These are phyloP conservation scores for Gnatocerus cornutus DNA, from an alignment of 2,888 invertebrate species.

Conservation along the genomic window DNA sequence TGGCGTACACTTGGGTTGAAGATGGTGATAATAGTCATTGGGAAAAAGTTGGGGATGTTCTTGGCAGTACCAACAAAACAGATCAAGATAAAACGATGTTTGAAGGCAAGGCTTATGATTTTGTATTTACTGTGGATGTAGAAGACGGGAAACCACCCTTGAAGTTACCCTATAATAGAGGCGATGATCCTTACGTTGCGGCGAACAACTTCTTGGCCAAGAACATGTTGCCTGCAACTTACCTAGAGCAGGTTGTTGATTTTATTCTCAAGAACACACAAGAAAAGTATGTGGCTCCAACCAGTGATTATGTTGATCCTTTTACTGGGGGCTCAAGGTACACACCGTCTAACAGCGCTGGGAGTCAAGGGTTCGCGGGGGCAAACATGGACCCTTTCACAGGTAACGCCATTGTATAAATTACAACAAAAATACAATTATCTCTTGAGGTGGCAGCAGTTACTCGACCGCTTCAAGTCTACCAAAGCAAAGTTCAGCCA, in stretches of 20 bases:
- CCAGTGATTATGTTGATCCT: slow-evolving; percentile 76
- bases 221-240: slow-evolving; percentile 87
- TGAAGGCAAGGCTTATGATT: slow-evolving; percentile 95
- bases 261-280: slow-evolving; percentile 90
- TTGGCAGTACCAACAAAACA: slow-evolving; percentile 80
- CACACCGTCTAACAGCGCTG: slow-evolving; percentile 72
- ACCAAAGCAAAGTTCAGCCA: neutral
- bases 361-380: slow-evolving; percentile 59
- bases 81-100: slow-evolving; percentile 80
- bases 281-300: slow-evolving; percentile 67
- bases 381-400: slow-evolving; percentile 76
- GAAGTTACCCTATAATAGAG: slow-evolving; percentile 92
- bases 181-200: slow-evolving; percentile 93
- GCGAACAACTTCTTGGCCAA: slow-evolving; percentile 93
- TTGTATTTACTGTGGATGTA: slow-evolving; percentile 96
- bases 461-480: slow-evolving; percentile 63
- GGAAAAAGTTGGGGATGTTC: slow-evolving; percentile 92
- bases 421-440: too few species aligned
- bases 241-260: slow-evolving; percentile 92
- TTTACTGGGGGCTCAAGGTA: slow-evolving; percentile 80
- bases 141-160: slow-evolving; percentile 91
- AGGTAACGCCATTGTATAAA: slow-evolving; percentile 65
- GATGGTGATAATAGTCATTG: slow-evolving; percentile 75
- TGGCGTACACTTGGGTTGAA: slow-evolving; percentile 88
- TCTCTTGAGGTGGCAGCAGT: slow-evolving; percentile 64